Conservation (phyloP, 2,113 vertebrate genomes). For the Ictalurus furcatus region DNA sequence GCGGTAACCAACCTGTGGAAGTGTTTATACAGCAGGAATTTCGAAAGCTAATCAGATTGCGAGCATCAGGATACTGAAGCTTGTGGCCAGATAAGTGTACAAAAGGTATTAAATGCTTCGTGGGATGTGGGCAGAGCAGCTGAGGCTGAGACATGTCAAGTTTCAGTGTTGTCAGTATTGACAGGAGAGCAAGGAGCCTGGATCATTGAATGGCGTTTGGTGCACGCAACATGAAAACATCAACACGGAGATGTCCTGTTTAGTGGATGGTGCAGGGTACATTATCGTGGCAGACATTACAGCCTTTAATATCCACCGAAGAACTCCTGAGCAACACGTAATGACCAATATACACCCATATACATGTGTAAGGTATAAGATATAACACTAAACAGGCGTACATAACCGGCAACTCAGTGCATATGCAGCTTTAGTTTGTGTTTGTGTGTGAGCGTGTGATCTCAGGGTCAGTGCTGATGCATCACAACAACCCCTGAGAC, state of each 20-base stretch:
- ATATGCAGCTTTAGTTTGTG: slow-evolving; percentile 9
- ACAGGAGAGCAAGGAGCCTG: not conserved
- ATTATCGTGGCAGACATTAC: not conserved
- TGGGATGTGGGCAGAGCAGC: not conserved
- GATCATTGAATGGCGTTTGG: not conserved
- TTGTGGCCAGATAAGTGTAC: not conserved
- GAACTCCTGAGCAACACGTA: not conserved
- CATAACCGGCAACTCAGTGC: not conserved
- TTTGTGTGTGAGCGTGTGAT: slow-evolving; percentile 35
- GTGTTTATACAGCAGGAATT: not conserved
- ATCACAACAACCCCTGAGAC: slow-evolving; percentile 50
- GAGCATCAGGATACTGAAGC: not conserved
- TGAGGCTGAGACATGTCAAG: not conserved
- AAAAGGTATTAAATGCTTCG: not conserved
- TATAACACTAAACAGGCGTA: not conserved
- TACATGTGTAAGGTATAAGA: not conserved
- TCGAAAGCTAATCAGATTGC: not conserved
- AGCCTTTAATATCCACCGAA: not conserved
- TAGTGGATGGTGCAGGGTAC: not conserved
- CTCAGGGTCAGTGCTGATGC: slow-evolving; percentile 43
- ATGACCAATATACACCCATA: too few relatives aligned
- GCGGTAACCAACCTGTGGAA: not conserved
- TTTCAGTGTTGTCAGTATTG: not conserved
- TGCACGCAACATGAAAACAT: not conserved
- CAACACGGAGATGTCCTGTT: not conserved